Conservation (phyloP, 2,113 vertebrate species). For the Ia io region DNA sequence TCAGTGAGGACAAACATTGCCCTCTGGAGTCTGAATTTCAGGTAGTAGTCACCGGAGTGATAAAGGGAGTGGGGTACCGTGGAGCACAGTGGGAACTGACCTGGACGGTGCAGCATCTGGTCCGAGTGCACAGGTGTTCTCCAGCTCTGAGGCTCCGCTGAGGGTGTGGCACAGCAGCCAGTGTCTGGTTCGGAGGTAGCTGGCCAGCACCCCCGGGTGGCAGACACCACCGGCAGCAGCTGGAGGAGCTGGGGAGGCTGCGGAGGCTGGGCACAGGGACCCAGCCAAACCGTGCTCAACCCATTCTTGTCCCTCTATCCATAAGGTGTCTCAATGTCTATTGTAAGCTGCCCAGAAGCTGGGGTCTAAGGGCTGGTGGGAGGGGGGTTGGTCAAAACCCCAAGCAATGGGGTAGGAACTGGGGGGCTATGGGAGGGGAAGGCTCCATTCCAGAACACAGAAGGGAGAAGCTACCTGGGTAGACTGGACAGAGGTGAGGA, state of each 20-base stretch:
- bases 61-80: accelerated
- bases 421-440: accelerated
- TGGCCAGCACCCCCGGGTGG: background rate
- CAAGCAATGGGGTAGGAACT: background rate
- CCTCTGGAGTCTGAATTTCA: background rate
- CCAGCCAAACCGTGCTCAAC: background rate
- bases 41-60: background rate
- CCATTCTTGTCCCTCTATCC: too few relatives aligned
- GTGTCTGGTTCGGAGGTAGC: background rate
- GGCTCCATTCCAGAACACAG: too few relatives aligned
- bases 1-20: accelerated
- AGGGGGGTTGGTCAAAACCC: background rate
- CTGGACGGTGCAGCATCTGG: background rate
- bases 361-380: background rate
- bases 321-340: background rate
- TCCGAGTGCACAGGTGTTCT: background rate
- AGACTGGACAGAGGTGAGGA: background rate
- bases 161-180: accelerated
- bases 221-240: background rate
- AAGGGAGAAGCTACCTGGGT: background rate
- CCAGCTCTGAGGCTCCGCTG: accelerated
- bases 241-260: background rate
- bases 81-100: background rate
- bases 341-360: background rate
- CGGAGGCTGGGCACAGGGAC: background rate